A percentile compares a stretch with the other conserved stretches of the same genome.
These are phyloP conservation scores for Caradrina clavipalpis DNA, from an alignment of 2,888 invertebrate species.

Conservation along the genomic window DNA sequence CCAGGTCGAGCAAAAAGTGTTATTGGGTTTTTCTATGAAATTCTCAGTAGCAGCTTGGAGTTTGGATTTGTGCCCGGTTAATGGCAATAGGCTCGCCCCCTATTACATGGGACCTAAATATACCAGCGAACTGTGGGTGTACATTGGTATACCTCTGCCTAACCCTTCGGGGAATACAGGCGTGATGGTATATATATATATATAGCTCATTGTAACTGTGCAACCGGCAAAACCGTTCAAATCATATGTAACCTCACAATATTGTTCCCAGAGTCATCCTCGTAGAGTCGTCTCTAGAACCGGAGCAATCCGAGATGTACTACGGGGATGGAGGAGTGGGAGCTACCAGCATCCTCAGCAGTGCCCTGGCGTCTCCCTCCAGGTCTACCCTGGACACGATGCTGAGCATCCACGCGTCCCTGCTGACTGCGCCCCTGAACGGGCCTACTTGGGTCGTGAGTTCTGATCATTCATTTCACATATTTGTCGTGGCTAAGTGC, in stretches of 20 bases:
- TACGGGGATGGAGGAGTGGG: constrained; percentile 79
- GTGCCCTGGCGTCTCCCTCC: constrained; percentile 70
- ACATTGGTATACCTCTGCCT: too few relatives aligned
- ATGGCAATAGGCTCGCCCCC: too few relatives aligned
- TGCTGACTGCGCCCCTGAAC: constrained; percentile 78
- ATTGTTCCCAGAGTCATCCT: constrained; percentile 77
- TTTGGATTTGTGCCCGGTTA: too few relatives aligned
- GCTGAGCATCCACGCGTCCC: constrained; percentile 74
- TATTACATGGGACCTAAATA: too few relatives aligned
- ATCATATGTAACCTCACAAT: neutral
- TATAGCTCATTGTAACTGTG: too few relatives aligned
- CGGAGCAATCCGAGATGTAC: constrained; percentile 74
- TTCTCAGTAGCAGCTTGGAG: too few relatives aligned
- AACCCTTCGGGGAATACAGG: too few relatives aligned
- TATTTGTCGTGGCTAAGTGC: neutral
- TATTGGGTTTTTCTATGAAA: too few relatives aligned
- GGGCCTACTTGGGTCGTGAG: constrained; percentile 83
- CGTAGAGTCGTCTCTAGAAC: constrained; percentile 75
- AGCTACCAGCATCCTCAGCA: constrained; percentile 80
- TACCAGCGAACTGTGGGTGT: too few relatives aligned
- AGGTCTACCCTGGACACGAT: constrained; percentile 76
- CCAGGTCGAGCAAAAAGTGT: too few relatives aligned
- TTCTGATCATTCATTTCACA: constrained; percentile 12
- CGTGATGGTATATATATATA: too few relatives aligned
- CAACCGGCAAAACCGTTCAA: too few relatives aligned